Evolutionary conservation across 2,113 vertebrate species (phyloP), one percentile per base, ranked within the genome.

Genomic region (Lates calcarifer): DNA sequence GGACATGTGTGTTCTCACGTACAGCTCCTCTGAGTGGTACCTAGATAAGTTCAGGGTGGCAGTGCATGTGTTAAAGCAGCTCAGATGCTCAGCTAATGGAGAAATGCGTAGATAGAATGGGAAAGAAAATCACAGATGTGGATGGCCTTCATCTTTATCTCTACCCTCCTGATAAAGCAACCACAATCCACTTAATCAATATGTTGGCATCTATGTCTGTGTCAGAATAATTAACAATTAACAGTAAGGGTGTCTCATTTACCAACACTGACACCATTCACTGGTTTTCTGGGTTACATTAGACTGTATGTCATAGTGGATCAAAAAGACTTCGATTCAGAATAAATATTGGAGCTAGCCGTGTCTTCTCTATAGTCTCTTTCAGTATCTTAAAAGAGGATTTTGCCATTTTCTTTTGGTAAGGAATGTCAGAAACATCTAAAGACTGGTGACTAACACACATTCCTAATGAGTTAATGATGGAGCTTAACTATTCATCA

Each of bases 401-500:
- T 77, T 74, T 60, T 61, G 2, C 35, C 11, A 6, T 62, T 76
- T 71, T 56, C 18, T 45, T 58, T 62, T 29, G 28, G 6, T 17
- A 13, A 57, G n/a, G 14, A 53, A 51, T 41, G 62, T 43, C 47
- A 76, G 24, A 66, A 58, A 68, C 55, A 60, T 74, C 28, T 53
- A 15, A 24, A 24, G 28, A 41, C 31, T 58, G 62, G 11, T 35
- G 57, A 83, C 29, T 26, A 63, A 57, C 22, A 57, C 43, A 62
- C 58, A 49, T 47, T 56, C 22, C 61, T 63, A 61, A 77, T 53
- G 56, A 20, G 10, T 74, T 64, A 41, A 49, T 29, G 68, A 56
- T 53, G 57, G 83, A 76, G 70, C 43, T 60, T 63, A 56, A 56
- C 71, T 70, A 41, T 66, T 84, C 51, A 80, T 77, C 13, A 18